These are phyloP conservation scores for Deilephila porcellus DNA, from an alignment of 2,888 invertebrate species.

Conservation along the genomic window DNA sequence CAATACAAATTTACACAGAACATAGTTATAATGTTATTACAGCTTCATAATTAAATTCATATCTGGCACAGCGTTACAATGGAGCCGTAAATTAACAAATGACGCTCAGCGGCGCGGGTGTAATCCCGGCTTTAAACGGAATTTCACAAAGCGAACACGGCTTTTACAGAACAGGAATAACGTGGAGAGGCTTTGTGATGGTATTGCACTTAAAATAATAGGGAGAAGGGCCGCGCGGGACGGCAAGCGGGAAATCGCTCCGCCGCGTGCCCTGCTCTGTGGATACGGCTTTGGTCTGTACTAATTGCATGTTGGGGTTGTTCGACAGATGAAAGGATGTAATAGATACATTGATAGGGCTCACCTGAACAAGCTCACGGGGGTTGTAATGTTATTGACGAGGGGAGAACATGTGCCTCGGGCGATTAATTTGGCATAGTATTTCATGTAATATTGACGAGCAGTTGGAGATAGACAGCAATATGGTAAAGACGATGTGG, in stretches of 20 bases:
- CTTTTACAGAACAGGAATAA: not conserved
- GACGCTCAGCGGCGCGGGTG: conserved; percentile 13
- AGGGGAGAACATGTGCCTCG: not conserved
- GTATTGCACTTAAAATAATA: conserved; percentile 8
- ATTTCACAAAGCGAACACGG: conserved; percentile 30
- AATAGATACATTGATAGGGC: conserved; percentile 3
- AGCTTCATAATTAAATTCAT: conserved; percentile 5
- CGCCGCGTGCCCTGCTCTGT: not conserved
- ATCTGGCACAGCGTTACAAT: not conserved
- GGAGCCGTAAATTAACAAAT: conserved; percentile 16
- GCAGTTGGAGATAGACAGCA: too few relatives aligned
- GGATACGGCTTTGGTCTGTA: not conserved
- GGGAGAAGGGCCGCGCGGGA: not conserved
- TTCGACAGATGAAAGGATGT: not conserved
- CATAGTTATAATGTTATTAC: not conserved
- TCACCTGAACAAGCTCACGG: conserved; percentile 1
- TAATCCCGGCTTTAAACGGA: conserved; percentile 23
- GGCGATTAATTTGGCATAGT: not conserved
- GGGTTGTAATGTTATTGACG: conserved; percentile 6
- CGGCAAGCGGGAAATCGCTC: not conserved
- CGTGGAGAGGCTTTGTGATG: conserved; percentile 13
- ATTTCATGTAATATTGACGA: not conserved
- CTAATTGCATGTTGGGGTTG: conserved; percentile 1
- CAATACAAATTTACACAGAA: not conserved
- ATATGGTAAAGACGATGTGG: too few relatives aligned